These are phyloP conservation scores for Hydractinia symbiolongicarpus DNA, from an alignment of 30 jellyfish, hydroid and myxozoan species.

Conservation along the genomic window DNA sequence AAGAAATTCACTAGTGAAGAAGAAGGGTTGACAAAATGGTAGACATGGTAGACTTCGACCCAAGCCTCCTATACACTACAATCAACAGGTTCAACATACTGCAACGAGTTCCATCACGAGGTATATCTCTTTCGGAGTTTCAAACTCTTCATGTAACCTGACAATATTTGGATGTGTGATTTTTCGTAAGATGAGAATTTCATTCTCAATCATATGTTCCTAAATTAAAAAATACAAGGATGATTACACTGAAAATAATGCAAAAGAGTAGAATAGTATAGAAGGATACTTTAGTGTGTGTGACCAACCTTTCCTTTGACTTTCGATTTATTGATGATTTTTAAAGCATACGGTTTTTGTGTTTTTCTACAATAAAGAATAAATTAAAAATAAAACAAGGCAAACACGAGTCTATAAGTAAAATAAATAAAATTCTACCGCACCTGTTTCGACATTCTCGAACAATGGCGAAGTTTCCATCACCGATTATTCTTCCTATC, in stretches of 20 bases:
- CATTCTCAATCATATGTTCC: constrained; percentile 98
- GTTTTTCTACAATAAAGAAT: constrained; percentile 54
- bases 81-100: constrained; percentile 23
- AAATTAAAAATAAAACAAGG: neutral
- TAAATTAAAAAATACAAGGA: constrained; percentile 10
- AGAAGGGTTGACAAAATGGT: neutral
- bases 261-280: neutral
- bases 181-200: constrained; percentile 66
- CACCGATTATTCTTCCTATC: constrained; percentile 93
- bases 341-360: constrained; percentile 68
- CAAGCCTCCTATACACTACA: neutral
- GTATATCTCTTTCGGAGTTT: constrained; percentile 85
- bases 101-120: constrained; percentile 96
- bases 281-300: neutral
- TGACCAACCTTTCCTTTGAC: constrained; percentile 89
- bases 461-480: constrained; percentile 95
- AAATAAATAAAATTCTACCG: neutral
- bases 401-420: neutral
- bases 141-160: constrained; percentile 81
- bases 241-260: neutral
- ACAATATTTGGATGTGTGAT: constrained; percentile 77
- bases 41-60: neutral
- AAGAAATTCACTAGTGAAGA: neutral
- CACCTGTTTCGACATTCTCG: constrained; percentile 89
- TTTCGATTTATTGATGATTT: constrained; percentile 85